Evolutionary conservation across 2,888 invertebrate genomes (phyloP), one percentile per base, ranked within the genome.

Genomic region (Leptarthrus brevirostris): DNA sequence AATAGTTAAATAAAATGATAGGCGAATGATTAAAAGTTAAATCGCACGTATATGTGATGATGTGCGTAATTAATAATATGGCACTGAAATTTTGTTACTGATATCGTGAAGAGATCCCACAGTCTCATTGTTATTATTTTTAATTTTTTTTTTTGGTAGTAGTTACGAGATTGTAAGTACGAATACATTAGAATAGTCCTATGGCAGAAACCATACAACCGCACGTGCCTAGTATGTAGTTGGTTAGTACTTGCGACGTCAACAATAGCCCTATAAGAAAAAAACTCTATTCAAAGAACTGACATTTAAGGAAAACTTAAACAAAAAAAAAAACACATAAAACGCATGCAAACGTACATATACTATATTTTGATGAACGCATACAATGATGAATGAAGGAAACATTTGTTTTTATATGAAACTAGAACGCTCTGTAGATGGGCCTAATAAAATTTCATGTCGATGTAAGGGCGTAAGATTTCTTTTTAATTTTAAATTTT

Each of bases 181-280:
- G 36, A 61, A 18, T 40, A 24, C 5, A 44, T 64, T 24, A 44
- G 64, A 64, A 64, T 36, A 44, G 22, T 64, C 64, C 64, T 16
- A 64, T 18, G 44, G 18, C 12, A 26, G n/a, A 54, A 54, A 54
- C 54, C 54, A 3, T 54, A 18, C 24, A 54, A 64, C 64, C 64
- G 64, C 36, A 58, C 22, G 49, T 52, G 61, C 30, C 20, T 54
- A 61, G 26, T 66, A 74, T n/a, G 54, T 52, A 69, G 52, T 26
- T 69, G 26, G 56, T 64, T 61, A 74, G 74, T 72, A 74, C 14
- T 53, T 74, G 74, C 70, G 76, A 74, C 61, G 73, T 73, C 74
- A 76, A 76, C 76, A 76, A 56, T 20, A 52, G 40, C 52, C 69
- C 69, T 69, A 69, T 52, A 69, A 69, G 52, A 69, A 34, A 69